phyloP scores from a whole-genome alignment of 2,113 vertebrate genomes.

The Orthonyx spaldingii region DNA sequence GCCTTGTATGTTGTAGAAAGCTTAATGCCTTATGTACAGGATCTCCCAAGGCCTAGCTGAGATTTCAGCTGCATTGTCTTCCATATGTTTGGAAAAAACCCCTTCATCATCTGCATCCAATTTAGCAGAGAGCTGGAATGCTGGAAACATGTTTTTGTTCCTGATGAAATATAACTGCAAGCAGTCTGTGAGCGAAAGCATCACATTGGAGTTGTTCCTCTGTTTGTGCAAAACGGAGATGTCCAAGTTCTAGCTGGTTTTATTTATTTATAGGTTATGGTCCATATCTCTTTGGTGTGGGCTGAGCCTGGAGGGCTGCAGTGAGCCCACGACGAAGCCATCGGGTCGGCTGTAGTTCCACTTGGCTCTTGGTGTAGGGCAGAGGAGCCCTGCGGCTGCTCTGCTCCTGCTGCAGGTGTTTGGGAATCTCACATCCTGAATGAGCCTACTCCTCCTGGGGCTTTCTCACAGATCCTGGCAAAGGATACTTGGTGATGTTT shows the following conservation, averaged over 20 bases:
- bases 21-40: background rate
- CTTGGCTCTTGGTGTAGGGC: background rate
- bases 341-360: background rate
- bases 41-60: background rate
- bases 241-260: background rate
- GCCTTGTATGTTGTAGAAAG: background rate
- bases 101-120: background rate
- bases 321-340: accelerated
- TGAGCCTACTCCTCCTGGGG: background rate
- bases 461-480: background rate
- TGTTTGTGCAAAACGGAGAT: background rate
- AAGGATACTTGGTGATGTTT: background rate
- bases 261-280: background rate
- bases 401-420: background rate
- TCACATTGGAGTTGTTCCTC: background rate
- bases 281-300: background rate
- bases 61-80: background rate
- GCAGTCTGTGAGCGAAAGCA: background rate
- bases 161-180: background rate
- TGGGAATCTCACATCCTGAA: background rate
- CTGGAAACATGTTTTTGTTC: background rate
- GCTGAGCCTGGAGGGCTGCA: background rate
- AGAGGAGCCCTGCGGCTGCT: background rate
- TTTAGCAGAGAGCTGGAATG: slow-evolving; percentile 23
- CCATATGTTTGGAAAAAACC: background rate